Conservation (phyloP, 1,140 invertebrate genomes). For the Cyclina sinensis region DNA sequence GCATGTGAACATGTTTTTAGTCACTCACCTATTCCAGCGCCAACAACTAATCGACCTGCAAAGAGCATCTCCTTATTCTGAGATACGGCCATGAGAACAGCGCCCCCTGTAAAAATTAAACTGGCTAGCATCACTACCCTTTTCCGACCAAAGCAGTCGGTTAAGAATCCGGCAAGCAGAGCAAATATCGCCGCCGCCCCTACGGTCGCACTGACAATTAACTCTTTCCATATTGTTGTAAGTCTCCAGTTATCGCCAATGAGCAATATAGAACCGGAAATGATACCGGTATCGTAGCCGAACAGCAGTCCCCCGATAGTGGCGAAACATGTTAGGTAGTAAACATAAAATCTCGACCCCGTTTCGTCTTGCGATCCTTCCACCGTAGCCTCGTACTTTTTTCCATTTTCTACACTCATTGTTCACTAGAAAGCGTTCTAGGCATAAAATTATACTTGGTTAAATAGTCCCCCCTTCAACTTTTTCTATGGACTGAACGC, state of each 20-base stretch:
- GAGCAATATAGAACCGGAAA: slow-evolving; percentile 90
- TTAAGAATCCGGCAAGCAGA: slow-evolving; percentile 78
- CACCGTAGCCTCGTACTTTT: slow-evolving; percentile 8
- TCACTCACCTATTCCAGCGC: slow-evolving; percentile 83
- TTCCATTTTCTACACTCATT: slow-evolving; percentile 43
- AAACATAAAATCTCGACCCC: slow-evolving; percentile 78
- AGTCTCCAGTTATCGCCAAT: slow-evolving; percentile 80
- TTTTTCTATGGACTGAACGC: no score
- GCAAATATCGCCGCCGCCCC: slow-evolving; percentile 82
- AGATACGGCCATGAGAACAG: slow-evolving; percentile 79
- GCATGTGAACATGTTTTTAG: no score
- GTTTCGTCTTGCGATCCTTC: slow-evolving; percentile 34
- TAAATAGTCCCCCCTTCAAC: no score
- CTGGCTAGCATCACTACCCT: slow-evolving; percentile 81
- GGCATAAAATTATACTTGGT: no score
- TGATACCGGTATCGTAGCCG: slow-evolving; percentile 91
- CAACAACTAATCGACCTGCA: slow-evolving; percentile 81
- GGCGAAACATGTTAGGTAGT: slow-evolving; percentile 82
- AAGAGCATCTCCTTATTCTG: slow-evolving; percentile 78
- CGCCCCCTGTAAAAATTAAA: slow-evolving; percentile 80
- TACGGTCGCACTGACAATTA: slow-evolving; percentile 81
- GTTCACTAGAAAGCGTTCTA: not conserved
- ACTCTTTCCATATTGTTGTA: slow-evolving; percentile 77
- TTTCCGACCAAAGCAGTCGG: slow-evolving; percentile 79
- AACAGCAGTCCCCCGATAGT: slow-evolving; percentile 90